Evolutionary conservation across 1,140 invertebrate genomes (phyloP).

Genomic region (Heliothis subflexa): DNA sequence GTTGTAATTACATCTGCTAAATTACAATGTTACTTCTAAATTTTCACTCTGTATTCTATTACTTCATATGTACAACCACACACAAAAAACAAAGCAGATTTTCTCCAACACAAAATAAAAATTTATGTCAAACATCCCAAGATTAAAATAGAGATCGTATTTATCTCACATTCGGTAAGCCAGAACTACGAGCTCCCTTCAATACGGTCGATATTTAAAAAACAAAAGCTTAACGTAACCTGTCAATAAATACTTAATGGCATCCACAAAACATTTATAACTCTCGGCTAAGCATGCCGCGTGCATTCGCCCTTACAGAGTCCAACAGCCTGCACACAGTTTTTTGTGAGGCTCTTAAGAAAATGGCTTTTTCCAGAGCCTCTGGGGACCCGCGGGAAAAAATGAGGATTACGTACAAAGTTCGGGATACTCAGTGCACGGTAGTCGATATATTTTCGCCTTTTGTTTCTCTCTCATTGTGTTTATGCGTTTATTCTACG

Average conservation of each 20-base stretch:
- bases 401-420: slow-evolving; percentile 39
- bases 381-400: slow-evolving; percentile 38
- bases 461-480: slow-evolving; percentile 39
- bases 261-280: slow-evolving; percentile 21
- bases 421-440: slow-evolving; percentile 29
- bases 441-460: slow-evolving; percentile 28
- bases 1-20: too few species aligned
- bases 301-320: slow-evolving; percentile 7
- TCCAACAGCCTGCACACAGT: slow-evolving; percentile 3
- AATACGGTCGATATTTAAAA: neutral
- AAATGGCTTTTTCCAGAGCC: slow-evolving; percentile 41
- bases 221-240: neutral
- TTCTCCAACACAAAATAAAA: too few species aligned
- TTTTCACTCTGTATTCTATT: too few species aligned
- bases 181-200: neutral
- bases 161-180: too few species aligned
- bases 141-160: too few species aligned
- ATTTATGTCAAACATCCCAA: too few species aligned
- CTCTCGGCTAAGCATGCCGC: neutral
- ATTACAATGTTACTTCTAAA: too few species aligned
- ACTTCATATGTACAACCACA: too few species aligned
- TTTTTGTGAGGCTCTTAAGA: slow-evolving; percentile 43
- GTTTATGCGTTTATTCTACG: slow-evolving; percentile 9
- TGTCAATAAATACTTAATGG: slow-evolving; percentile 32
- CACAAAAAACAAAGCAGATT: too few species aligned